Percentiles rank a stretch among this genome's conserved stretches.
Conservation (phyloP, 2,113 vertebrate species). For the Atherinomorus stipes region DNA sequence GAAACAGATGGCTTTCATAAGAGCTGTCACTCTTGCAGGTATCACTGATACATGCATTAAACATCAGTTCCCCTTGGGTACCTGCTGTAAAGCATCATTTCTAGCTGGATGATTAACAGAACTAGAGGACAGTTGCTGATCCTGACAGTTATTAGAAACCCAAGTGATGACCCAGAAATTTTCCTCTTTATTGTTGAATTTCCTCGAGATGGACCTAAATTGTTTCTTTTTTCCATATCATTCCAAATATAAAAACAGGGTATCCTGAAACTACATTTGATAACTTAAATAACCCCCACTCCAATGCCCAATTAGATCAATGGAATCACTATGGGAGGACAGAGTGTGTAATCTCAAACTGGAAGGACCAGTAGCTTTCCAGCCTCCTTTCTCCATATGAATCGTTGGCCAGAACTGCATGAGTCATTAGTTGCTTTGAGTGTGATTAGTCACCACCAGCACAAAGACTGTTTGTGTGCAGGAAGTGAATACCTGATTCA, state of each 20-base stretch:
- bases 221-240: conserved; percentile 1
- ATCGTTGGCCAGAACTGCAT: conserved; percentile 53
- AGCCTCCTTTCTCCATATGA: conserved; percentile 44
- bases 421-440: conserved; percentile 72
- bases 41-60: conserved; percentile 36
- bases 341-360: conserved; percentile 52
- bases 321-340: conserved; percentile 57
- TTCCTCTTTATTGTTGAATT: conserved; percentile 9
- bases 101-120: conserved; percentile 25
- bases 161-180: not conserved
- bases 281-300: conserved; percentile 50
- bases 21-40: conserved; percentile 42
- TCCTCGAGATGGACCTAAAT: conserved; percentile 33
- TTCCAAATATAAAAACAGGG: conserved; percentile 32
- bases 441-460: conserved; percentile 66
- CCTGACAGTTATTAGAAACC: not conserved
- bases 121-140: conserved; percentile 1
- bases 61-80: conserved; percentile 9
- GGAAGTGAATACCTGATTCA: conserved; percentile 47
- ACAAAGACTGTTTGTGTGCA: conserved; percentile 42
- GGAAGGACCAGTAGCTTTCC: conserved; percentile 55
- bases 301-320: conserved; percentile 48
- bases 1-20: conserved; percentile 38
- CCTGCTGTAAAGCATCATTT: conserved; percentile 1
- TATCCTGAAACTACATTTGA: conserved; percentile 30